phyloP scores from a whole-genome alignment of 1,140 invertebrate species.

The Euura lappo region DNA sequence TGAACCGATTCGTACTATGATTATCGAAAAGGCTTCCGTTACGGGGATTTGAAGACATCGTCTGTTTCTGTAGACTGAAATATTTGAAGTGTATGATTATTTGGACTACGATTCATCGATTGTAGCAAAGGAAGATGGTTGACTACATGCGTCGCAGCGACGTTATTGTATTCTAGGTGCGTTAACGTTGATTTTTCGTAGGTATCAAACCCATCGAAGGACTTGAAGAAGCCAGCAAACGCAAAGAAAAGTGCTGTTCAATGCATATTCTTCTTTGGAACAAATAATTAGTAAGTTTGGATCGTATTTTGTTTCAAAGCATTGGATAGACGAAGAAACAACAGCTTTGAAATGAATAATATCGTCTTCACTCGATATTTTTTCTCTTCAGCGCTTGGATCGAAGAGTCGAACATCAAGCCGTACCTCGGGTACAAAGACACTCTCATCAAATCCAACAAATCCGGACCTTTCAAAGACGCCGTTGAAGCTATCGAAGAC shows the following conservation, averaged over 20 bases:
- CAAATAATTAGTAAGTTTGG: constrained; percentile 88
- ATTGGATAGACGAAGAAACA: not conserved
- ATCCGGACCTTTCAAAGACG: constrained; percentile 81
- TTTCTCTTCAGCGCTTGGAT: constrained; percentile 84
- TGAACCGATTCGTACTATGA: no score
- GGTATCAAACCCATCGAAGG: constrained; percentile 76
- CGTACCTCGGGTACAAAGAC: constrained; percentile 83
- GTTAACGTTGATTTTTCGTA: constrained; percentile 49
- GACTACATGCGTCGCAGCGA: no score
- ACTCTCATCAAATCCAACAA: constrained; percentile 81
- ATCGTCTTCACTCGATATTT: constrained; percentile 15
- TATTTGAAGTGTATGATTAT: no score
- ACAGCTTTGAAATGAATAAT: not conserved
- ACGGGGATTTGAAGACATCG: no score
- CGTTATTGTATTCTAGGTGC: not conserved
- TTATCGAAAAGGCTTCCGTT: no score
- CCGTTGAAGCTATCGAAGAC: constrained; percentile 85
- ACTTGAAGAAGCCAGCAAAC: constrained; percentile 67
- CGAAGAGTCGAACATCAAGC: constrained; percentile 83
- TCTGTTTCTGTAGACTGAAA: no score
- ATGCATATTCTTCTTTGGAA: constrained; percentile 94
- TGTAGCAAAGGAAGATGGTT: not conserved
- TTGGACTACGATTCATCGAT: no score
- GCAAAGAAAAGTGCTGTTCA: constrained; percentile 71
- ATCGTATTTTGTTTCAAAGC: not conserved